Evolutionary conservation across 2,888 invertebrate species (phyloP).

Genomic region (Pomacea canaliculata): DNA sequence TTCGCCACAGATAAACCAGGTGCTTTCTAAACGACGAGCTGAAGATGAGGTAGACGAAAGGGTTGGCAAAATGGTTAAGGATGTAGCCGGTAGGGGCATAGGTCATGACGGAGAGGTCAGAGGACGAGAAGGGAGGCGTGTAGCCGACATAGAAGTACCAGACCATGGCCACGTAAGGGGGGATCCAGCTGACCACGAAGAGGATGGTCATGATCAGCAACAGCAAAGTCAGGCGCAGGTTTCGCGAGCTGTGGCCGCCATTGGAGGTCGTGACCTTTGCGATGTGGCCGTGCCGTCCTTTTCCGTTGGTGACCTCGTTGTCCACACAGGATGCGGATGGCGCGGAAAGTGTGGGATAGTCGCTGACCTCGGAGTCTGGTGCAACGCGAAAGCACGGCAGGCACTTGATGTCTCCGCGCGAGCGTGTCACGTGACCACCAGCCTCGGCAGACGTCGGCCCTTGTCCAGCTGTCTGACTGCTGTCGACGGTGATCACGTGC

Average conservation of each 20-base stretch:
- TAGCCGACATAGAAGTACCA: constrained; percentile 27
- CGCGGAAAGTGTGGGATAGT: background rate
- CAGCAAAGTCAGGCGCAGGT: constrained; percentile 22
- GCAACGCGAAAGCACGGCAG: background rate
- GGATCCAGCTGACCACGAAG: constrained; percentile 29
- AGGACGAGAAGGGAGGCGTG: constrained; percentile 3
- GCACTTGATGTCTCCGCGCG: background rate
- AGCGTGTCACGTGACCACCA: background rate
- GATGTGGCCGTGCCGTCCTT: background rate
- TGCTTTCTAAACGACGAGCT: constrained; percentile 20
- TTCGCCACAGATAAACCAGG: background rate
- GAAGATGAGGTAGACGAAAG: constrained; percentile 22
- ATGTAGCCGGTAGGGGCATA: constrained; percentile 26
- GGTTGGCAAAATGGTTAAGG: constrained; percentile 30
- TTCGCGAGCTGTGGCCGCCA: constrained; percentile 2
- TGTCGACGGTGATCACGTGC: too few species aligned
- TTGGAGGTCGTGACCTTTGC: background rate
- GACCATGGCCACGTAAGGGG: constrained; percentile 30
- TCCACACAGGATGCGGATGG: background rate
- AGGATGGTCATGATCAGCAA: constrained; percentile 25
- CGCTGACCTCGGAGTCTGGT: background rate
- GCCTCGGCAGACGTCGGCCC: background rate
- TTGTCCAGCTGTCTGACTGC: too few species aligned
- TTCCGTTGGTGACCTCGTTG: background rate
- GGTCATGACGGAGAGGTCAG: constrained; percentile 12